Evolutionary conservation across 2,113 vertebrate species (phyloP).

Genomic region (Oostethus manadensis): DNA sequence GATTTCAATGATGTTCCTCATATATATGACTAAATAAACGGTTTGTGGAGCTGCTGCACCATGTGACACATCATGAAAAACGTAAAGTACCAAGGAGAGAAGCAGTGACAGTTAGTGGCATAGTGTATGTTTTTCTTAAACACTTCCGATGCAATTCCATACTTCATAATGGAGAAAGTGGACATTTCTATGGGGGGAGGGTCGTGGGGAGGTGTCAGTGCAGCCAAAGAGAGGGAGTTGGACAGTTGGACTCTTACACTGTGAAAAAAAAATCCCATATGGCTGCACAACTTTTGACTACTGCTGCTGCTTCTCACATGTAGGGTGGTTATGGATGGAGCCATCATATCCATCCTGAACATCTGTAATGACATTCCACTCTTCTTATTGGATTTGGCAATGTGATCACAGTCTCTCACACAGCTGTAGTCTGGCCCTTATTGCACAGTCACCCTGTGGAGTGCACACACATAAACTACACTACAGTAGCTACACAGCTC

Average conservation of each 20-base stretch:
- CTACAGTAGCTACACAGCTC: slow-evolving; percentile 4
- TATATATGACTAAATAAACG: slow-evolving; percentile 15
- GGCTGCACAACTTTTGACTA: slow-evolving; percentile 56
- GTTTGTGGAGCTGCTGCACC: not conserved
- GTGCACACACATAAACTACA: slow-evolving; percentile 12
- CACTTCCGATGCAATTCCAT: slow-evolving; percentile 61
- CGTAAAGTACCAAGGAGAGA: slow-evolving; percentile 14
- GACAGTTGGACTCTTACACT: slow-evolving; percentile 40
- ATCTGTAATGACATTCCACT: slow-evolving; percentile 71
- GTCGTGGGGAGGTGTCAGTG: slow-evolving; percentile 35
- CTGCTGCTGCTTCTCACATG: slow-evolving; percentile 55
- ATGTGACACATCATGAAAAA: slow-evolving; percentile 5
- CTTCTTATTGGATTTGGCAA: slow-evolving; percentile 66
- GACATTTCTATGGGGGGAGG: slow-evolving; percentile 50
- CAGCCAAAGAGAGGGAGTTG: slow-evolving; percentile 1
- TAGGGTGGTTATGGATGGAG: slow-evolving; percentile 70
- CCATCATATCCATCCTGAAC: slow-evolving; percentile 67
- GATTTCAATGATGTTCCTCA: slow-evolving; percentile 4
- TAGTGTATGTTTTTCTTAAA: slow-evolving; percentile 31
- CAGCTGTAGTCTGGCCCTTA: slow-evolving; percentile 56
- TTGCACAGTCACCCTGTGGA: slow-evolving; percentile 37
- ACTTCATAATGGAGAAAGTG: slow-evolving; percentile 64
- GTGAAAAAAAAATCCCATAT: too few relatives aligned
- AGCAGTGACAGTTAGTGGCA: slow-evolving; percentile 17
- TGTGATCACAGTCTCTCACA: slow-evolving; percentile 55